A percentile compares a stretch with the other conserved stretches of the same genome.
phyloP scores from a whole-genome alignment of 2,113 vertebrate genomes.

The Bagarius yarrelli region DNA sequence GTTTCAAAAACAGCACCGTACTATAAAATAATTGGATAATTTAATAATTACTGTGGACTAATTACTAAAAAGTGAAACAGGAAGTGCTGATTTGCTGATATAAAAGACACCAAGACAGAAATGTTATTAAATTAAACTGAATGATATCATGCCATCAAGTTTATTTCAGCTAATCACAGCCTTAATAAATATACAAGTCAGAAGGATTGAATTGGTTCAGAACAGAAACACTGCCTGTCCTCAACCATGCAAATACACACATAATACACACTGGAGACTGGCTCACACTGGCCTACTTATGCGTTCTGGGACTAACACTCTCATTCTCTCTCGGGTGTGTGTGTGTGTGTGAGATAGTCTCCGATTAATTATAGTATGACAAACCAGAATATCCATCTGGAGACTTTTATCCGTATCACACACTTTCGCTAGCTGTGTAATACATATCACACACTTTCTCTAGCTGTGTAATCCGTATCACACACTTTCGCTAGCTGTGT shows the following conservation, averaged over 20 bases:
- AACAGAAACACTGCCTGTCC: neutral
- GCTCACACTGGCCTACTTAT: conserved; percentile 44
- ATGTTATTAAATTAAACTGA: no score
- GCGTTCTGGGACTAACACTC: conserved; percentile 8
- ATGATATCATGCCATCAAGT: neutral
- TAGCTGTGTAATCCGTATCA: neutral
- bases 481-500: neutral
- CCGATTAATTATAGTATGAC: conserved; percentile 28
- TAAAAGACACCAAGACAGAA: neutral
- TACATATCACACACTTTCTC: no score
- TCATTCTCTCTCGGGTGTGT: neutral
- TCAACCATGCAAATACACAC: conserved; percentile 3
- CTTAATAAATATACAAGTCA: neutral
- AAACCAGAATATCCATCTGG: conserved; percentile 27
- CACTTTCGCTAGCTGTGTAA: neutral
- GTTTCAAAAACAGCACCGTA: neutral
- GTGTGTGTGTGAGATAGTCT: neutral
- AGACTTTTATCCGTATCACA: neutral
- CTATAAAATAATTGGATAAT: neutral
- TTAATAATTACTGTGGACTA: neutral
- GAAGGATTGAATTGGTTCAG: neutral
- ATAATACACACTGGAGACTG: conserved; percentile 10
- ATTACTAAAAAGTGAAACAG: neutral
- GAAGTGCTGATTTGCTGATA: neutral
- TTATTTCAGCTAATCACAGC: neutral